These are phyloP conservation scores for Drosophila mulleri DNA, from an alignment of 2,888 invertebrate species.

Conservation along the genomic window DNA sequence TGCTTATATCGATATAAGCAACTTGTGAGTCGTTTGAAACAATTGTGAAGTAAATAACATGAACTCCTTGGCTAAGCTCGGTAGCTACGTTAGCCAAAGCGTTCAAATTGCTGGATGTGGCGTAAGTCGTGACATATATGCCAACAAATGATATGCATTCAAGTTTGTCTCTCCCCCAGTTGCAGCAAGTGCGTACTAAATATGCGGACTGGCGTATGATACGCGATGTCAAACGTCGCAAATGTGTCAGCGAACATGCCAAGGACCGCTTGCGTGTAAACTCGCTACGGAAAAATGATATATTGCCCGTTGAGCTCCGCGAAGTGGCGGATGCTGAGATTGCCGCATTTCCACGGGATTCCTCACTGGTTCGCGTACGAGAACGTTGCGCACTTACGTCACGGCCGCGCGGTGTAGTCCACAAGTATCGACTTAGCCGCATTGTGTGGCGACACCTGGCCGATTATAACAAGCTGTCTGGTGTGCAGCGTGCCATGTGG, in stretches of 20 bases:
- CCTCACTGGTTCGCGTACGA: slow-evolving; percentile 88
- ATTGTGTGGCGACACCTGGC: slow-evolving; percentile 96
- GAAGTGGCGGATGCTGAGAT: slow-evolving; percentile 92
- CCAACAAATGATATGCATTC: background rate
- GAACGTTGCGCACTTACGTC: slow-evolving; percentile 96
- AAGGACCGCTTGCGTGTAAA: slow-evolving; percentile 92
- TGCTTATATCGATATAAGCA: slow-evolving; percentile 19
- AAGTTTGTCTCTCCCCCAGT: slow-evolving; percentile 84
- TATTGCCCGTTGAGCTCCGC: slow-evolving; percentile 92
- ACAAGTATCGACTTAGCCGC: slow-evolving; percentile 94
- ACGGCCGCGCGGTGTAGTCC: slow-evolving; percentile 91
- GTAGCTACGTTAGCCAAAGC: slow-evolving; percentile 72
- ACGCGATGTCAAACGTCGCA: slow-evolving; percentile 93
- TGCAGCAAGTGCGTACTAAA: slow-evolving; percentile 90
- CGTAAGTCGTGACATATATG: slow-evolving; percentile 60
- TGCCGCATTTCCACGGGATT: slow-evolving; percentile 91
- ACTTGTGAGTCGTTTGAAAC: background rate
- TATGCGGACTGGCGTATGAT: slow-evolving; percentile 94
- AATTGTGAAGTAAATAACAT: slow-evolving; percentile 44
- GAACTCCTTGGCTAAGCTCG: slow-evolving; percentile 75
- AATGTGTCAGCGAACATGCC: slow-evolving; percentile 90
- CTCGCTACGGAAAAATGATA: slow-evolving; percentile 92
- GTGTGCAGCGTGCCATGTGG: slow-evolving; percentile 98
- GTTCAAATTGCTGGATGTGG: slow-evolving; percentile 79
- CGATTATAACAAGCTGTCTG: slow-evolving; percentile 96